Conservation (phyloP, 2,113 vertebrate species). For the Capreolus pygargus region DNA sequence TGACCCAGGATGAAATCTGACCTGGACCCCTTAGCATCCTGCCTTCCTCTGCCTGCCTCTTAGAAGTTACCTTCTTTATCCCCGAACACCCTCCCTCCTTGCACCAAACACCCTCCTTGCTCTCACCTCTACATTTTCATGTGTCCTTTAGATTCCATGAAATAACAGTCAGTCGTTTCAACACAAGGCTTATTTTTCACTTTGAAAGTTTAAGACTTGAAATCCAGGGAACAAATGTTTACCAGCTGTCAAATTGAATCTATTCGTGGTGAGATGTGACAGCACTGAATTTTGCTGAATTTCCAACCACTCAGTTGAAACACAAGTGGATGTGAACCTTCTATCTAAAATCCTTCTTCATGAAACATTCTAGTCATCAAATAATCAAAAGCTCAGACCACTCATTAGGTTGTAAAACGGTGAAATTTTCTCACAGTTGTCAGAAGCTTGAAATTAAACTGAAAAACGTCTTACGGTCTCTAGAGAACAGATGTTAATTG, state of each 20-base stretch:
- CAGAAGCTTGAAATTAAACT: slow-evolving; percentile 25
- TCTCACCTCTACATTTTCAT: background rate
- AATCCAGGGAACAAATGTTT: background rate
- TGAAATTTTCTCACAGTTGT: background rate
- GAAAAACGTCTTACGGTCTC: background rate
- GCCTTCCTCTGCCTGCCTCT: background rate
- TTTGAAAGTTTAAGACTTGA: background rate
- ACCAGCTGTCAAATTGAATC: background rate
- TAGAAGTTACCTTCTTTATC: background rate
- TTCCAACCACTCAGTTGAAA: background rate
- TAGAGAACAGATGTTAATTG: background rate
- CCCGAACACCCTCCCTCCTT: background rate
- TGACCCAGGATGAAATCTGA: background rate
- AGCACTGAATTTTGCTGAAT: background rate
- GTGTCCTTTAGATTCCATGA: background rate
- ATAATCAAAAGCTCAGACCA: background rate
- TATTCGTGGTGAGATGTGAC: background rate
- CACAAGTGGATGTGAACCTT: background rate
- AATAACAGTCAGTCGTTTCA: background rate
- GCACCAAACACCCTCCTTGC: background rate
- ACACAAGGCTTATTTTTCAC: background rate
- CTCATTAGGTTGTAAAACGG: background rate
- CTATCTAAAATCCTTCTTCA: background rate
- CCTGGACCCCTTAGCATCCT: background rate
- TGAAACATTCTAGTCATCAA: background rate